These are phyloP conservation scores for Ormyrus labotus DNA, from an alignment of 2,888 invertebrate species.

Conservation along the genomic window DNA sequence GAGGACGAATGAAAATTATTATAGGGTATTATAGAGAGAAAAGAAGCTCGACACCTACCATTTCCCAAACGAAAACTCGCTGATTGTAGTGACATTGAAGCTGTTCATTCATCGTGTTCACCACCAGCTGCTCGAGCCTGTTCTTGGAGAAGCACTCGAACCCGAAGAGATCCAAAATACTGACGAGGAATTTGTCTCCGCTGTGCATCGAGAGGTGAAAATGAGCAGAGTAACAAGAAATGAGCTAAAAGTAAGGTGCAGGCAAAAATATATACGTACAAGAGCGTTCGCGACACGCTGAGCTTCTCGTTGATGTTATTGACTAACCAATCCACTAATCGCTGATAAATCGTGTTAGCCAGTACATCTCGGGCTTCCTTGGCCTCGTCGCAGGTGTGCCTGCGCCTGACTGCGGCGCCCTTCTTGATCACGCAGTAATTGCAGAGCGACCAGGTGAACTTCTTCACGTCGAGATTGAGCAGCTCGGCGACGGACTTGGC, in stretches of 20 bases:
- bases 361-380: slow-evolving; percentile 89
- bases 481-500: slow-evolving; percentile 84
- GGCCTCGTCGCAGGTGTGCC: slow-evolving; percentile 88
- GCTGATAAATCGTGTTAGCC: slow-evolving; percentile 88
- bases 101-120: slow-evolving; percentile 94
- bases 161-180: slow-evolving; percentile 92
- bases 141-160: slow-evolving; percentile 94
- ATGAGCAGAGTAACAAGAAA: not conserved
- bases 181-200: slow-evolving; percentile 89
- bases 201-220: slow-evolving; percentile 75
- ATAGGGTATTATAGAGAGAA: not conserved
- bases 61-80: slow-evolving; percentile 93
- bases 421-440: slow-evolving; percentile 90
- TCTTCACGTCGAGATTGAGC: slow-evolving; percentile 86
- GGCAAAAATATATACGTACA: slow-evolving; percentile 80
- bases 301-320: slow-evolving; percentile 90
- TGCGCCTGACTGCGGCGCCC: slow-evolving; percentile 82
- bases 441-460: slow-evolving; percentile 89
- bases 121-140: slow-evolving; percentile 90
- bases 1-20: slow-evolving; percentile 17
- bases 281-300: slow-evolving; percentile 88
- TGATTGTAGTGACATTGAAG: slow-evolving; percentile 96
- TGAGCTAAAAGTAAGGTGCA: not conserved
- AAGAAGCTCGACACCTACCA: slow-evolving; percentile 76
- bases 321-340: slow-evolving; percentile 93